Evolutionary conservation across 2,888 invertebrate genomes (phyloP).

Genomic region (Hydroisotoma schaefferi): DNA sequence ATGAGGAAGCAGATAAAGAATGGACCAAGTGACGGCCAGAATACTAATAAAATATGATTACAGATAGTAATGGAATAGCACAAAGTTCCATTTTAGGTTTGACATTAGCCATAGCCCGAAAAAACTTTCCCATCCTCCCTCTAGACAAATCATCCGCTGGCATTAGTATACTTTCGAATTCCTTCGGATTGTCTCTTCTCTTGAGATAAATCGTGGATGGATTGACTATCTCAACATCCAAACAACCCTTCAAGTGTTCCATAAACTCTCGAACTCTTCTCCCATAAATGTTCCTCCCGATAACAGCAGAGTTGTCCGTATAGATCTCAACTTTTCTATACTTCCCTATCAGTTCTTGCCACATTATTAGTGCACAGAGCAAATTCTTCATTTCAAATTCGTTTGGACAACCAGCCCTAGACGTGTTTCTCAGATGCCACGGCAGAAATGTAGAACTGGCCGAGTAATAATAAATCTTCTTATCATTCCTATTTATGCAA

Average conservation of each 20-base stretch:
- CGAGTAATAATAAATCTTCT: conserved; percentile 22
- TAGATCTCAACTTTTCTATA: conserved; percentile 20
- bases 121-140: too few species aligned
- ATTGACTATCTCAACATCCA: conserved; percentile 9
- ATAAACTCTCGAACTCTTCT: conserved; percentile 3
- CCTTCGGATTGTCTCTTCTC: background rate
- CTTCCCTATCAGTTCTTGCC: conserved; percentile 14
- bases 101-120: too few species aligned
- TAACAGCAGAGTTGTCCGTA: conserved; percentile 24
- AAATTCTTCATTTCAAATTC: conserved; percentile 32
- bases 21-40: too few species aligned
- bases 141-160: too few species aligned
- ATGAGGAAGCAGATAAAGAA: too few species aligned
- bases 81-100: too few species aligned
- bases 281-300: conserved; percentile 5
- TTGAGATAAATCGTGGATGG: background rate
- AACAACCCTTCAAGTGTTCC: conserved; percentile 17
- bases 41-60: too few species aligned
- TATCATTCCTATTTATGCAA: conserved; percentile 16
- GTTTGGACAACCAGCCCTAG: conserved; percentile 7
- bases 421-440: conserved; percentile 13
- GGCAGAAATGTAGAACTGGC: conserved; percentile 14
- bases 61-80: too few species aligned
- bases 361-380: conserved; percentile 18
- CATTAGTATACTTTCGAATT: conserved; percentile 9